Conservation (phyloP, 2,797 vertebrate genomes). For the Chelon labrosus region DNA sequence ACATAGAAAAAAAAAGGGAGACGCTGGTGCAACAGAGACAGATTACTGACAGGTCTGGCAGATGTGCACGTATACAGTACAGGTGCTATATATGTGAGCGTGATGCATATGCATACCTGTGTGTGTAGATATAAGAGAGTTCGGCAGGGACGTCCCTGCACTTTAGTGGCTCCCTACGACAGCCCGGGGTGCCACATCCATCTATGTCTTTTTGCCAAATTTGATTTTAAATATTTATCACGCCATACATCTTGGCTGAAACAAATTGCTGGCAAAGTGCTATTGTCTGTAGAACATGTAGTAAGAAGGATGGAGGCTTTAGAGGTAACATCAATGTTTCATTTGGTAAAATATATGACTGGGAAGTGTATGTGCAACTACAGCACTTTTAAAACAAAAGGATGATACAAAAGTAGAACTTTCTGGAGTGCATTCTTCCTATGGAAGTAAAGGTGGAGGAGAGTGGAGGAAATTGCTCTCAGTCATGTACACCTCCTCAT, state of each 20-base stretch:
- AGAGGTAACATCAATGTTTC: slow-evolving; percentile 99
- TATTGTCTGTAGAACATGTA: slow-evolving; percentile 95
- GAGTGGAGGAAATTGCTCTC: slow-evolving; percentile 7
- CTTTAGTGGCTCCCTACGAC: slow-evolving; percentile 83
- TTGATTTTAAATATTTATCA: slow-evolving; percentile 99
- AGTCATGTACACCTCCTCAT: background rate
- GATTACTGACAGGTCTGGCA: slow-evolving; percentile 6
- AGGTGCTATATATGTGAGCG: slow-evolving; percentile 21
- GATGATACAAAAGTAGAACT: slow-evolving; percentile 68
- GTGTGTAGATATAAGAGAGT: slow-evolving; percentile 39
- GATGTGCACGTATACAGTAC: slow-evolving; percentile 28
- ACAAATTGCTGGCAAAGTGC: slow-evolving; percentile 98
- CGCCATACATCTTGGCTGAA: slow-evolving; percentile 97
- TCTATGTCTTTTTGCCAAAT: slow-evolving; percentile 99
- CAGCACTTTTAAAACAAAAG: slow-evolving; percentile 73
- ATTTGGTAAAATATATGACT: slow-evolving; percentile 96
- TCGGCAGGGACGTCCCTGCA: slow-evolving; percentile 66
- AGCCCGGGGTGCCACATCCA: slow-evolving; percentile 90
- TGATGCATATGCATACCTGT: background rate
- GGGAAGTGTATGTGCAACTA: slow-evolving; percentile 77
- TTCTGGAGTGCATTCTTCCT: slow-evolving; percentile 40
- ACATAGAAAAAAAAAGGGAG: background rate
- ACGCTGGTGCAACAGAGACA: background rate
- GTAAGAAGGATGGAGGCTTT: slow-evolving; percentile 98
- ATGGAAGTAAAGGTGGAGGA: background rate